Conservation (phyloP, 2,888 invertebrate species). For the Drosophila melanosoma region DNA sequence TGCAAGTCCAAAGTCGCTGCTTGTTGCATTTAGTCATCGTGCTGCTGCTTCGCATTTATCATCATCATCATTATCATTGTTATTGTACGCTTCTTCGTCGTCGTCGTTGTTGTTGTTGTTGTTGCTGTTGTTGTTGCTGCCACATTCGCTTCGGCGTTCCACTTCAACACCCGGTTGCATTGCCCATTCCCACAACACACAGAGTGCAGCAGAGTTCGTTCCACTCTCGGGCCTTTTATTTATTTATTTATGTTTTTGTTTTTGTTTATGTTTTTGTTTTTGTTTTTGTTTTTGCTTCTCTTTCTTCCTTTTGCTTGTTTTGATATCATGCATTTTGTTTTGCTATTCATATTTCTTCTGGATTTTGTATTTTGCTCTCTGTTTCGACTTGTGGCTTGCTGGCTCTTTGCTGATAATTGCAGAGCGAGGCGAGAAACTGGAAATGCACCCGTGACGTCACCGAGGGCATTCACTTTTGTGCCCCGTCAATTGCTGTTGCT, state of each 20-base stretch:
- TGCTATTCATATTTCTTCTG: conserved; percentile 80
- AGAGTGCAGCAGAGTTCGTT: conserved; percentile 81
- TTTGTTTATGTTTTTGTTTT: conserved; percentile 16
- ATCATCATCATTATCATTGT: conserved; percentile 13
- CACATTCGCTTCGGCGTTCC: conserved; percentile 64
- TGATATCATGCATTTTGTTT: conserved; percentile 78
- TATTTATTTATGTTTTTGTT: conserved; percentile 32
- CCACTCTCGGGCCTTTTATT: conserved; percentile 65
- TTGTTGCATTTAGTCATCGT: conserved; percentile 77
- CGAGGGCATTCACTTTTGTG: conserved; percentile 81
- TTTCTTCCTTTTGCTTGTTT: conserved; percentile 58
- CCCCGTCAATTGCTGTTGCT: conserved; percentile 16
- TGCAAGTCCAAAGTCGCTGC: conserved; percentile 69
- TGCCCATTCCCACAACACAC: conserved; percentile 72
- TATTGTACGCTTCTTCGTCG: conserved; percentile 10
- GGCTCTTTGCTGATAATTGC: conserved; percentile 57
- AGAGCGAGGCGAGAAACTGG: conserved; percentile 61
- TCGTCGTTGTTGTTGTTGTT: background rate
- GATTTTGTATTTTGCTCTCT: conserved; percentile 82
- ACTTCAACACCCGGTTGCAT: conserved; percentile 71
- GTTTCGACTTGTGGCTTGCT: conserved; percentile 13
- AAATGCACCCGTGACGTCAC: conserved; percentile 69
- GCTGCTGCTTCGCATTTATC: conserved; percentile 33
- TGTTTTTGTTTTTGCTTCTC: conserved; percentile 11
- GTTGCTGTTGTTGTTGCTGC: conserved; percentile 38